A percentile compares a stretch with the other conserved stretches of the same genome.
Conservation (phyloP, 1,140 invertebrate genomes). For the Eupristina koningsbergeri region DNA sequence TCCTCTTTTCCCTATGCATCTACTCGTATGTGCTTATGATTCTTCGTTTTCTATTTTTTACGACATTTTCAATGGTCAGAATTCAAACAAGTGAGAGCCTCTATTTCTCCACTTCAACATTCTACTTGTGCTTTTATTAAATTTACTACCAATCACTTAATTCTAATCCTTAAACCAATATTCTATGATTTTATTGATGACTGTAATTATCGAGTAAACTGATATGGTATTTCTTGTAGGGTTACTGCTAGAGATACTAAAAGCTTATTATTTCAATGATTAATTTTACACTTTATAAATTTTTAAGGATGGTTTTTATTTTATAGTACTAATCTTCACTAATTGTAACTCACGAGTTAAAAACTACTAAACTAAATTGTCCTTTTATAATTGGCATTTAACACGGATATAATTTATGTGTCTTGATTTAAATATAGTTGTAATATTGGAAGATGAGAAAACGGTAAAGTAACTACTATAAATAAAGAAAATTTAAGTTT, state of each 20-base stretch:
- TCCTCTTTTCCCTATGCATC: conserved; percentile 52
- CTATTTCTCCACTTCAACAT: background rate
- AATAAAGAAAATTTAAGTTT: too few relatives aligned
- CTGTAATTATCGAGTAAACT: background rate
- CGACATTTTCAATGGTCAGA: background rate
- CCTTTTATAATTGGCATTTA: too few relatives aligned
- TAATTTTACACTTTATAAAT: background rate
- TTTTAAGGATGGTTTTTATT: background rate
- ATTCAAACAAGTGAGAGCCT: background rate
- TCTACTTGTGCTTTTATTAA: background rate
- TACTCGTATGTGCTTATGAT: background rate
- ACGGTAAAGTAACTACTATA: too few relatives aligned
- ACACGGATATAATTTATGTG: too few relatives aligned
- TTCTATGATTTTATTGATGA: background rate
- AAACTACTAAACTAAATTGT: too few relatives aligned
- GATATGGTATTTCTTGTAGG: background rate
- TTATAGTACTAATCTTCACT: too few relatives aligned
- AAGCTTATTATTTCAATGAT: background rate
- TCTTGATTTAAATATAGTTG: too few relatives aligned
- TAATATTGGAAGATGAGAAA: too few relatives aligned
- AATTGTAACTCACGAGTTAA: too few relatives aligned
- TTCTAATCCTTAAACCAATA: too few relatives aligned
- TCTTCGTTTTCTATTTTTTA: background rate
- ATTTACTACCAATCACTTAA: background rate
- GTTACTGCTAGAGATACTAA: too few relatives aligned